These are phyloP conservation scores for Paralichthys olivaceus DNA, from an alignment of 2,113 vertebrate genomes.

Conservation along the genomic window DNA sequence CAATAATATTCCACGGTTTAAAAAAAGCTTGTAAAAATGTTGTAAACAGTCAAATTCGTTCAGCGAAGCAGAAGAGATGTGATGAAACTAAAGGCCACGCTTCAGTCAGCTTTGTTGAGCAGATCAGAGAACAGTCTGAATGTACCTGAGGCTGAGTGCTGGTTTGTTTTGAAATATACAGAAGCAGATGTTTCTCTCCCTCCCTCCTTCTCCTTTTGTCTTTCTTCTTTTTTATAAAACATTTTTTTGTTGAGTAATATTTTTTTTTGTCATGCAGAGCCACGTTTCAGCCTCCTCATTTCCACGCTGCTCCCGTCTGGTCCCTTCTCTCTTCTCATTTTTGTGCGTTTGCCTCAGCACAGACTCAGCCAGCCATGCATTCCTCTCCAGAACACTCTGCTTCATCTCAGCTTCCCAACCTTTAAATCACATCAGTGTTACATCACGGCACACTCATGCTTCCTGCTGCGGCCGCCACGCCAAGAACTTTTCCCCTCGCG, in stretches of 20 bases:
- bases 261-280: constrained; percentile 36
- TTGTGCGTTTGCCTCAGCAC: background rate
- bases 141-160: constrained; percentile 28
- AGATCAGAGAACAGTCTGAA: constrained; percentile 41
- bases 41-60: constrained; percentile 1
- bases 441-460: constrained; percentile 55
- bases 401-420: constrained; percentile 73
- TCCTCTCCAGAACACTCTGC: constrained; percentile 79
- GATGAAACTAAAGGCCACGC: constrained; percentile 23
- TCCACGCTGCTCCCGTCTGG: constrained; percentile 51
- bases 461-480: constrained; percentile 35
- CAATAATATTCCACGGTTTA: constrained; percentile 1
- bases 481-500: constrained; percentile 28
- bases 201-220: background rate
- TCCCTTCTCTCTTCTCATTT: constrained; percentile 12
- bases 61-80: constrained; percentile 24
- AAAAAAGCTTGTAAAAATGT: no score
- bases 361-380: constrained; percentile 71
- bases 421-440: constrained; percentile 78
- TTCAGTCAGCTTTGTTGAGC: background rate
- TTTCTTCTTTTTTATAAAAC: background rate
- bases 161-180: constrained; percentile 24
- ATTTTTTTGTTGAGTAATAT: constrained; percentile 20
- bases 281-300: constrained; percentile 48
- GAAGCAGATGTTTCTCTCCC: constrained; percentile 28